Base-by-base conservation (phyloP, 1,140 invertebrate species). In the Caerostris darwini region DNA sequence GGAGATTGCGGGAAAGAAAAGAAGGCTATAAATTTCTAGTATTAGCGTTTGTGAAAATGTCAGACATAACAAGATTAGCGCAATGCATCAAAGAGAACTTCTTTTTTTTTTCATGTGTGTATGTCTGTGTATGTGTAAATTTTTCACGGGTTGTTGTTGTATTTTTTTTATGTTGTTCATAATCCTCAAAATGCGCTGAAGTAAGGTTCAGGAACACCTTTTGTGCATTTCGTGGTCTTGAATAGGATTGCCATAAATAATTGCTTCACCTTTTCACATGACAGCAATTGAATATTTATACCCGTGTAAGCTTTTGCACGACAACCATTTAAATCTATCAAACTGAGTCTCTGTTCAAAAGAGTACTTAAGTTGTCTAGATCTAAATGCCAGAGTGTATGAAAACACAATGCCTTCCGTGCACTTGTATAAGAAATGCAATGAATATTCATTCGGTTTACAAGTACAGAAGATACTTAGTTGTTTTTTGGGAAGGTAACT, bases 21-120 rank as follows among this genome's bases (percentile, higher is more conserved):
- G 69, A 71, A 71, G 19, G 69, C 69, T 19, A 71, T 71, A 71
- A 71, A 71, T 71, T 71, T 71, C 69, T 71, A 34, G 19, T 50
- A 71, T 71, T 71, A 71, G 19, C 19, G 34, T 71, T 71, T 71
- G 69, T 10, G 69, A 19, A 71, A 3, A 19, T 71, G 69, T 19
- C 34, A 71, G 69, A 34, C 7, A 19, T 71, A 71, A 71, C 69
- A 71, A 71, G 69, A 71, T 71, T 71, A 71, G 8, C 10, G n/a
- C 10, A 19, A 8, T 71, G 50, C 10, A 71, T 71, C 69, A 34
- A 19, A 71, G 6, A 50, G 19, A 34, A 7, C 8, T 5, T 7
- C 50, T 14, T 71, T 71, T 7, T 71, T 14, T 71, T 71, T 34
- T 71, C 19, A 3, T 14, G 8, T 10, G 69, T 71, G 34, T 34